Conservation (phyloP, 2,888 invertebrate genomes). For the Neoascia interrupta region DNA sequence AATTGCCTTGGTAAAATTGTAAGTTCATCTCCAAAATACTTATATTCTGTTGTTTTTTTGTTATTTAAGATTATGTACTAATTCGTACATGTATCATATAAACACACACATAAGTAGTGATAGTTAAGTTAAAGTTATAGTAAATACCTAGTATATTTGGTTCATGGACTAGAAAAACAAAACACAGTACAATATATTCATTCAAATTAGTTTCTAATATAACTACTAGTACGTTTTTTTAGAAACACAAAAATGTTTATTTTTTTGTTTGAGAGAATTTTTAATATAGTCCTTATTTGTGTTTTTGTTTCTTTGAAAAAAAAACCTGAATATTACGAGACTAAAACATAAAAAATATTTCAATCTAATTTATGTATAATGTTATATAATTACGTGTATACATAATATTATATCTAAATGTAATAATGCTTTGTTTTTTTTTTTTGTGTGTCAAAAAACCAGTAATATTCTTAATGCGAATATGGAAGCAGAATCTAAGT, state of each 20-base stretch:
- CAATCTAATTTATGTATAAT: background rate
- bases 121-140: conserved; percentile 42
- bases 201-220: background rate
- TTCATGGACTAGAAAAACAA: conserved; percentile 62
- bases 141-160: conserved; percentile 59
- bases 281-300: conserved; percentile 22
- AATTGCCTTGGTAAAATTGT: conserved; percentile 59
- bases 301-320: background rate
- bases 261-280: conserved; percentile 21
- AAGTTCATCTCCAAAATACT: conserved; percentile 60
- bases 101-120: conserved; percentile 34
- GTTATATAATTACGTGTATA: conserved; percentile 6
- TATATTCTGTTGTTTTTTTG: no score
- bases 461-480: conserved; percentile 32
- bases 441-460: conserved; percentile 19
- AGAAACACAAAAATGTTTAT: no score
- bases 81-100: conserved; percentile 20
- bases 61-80: no score
- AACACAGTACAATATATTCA: conserved; percentile 30
- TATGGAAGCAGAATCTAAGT: conserved; percentile 58
- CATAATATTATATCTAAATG: conserved; percentile 2
- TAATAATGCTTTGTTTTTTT: conserved; percentile 14
- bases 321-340: conserved; percentile 40
- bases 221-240: conserved; percentile 21
- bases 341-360: conserved; percentile 21